These are phyloP conservation scores for Mechanitis mazaeus DNA, from an alignment of 2,888 invertebrate genomes.

Conservation along the genomic window DNA sequence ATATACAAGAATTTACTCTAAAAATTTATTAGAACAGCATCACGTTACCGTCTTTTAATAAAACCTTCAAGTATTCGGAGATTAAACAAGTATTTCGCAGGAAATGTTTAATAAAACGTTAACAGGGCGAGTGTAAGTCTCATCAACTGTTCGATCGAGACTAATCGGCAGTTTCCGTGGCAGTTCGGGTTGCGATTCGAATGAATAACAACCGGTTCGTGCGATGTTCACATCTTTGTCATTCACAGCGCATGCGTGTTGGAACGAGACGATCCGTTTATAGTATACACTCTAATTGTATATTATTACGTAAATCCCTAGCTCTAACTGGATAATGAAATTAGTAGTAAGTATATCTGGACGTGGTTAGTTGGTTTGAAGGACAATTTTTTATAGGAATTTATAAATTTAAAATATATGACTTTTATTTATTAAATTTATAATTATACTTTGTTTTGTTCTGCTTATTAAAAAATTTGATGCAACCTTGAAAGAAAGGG, in stretches of 20 bases:
- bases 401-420: not conserved
- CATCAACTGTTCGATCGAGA: constrained; percentile 56
- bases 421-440: not conserved
- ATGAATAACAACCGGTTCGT: constrained; percentile 29
- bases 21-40: constrained; percentile 30
- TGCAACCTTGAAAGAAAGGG: too few relatives aligned
- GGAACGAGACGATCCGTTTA: constrained; percentile 23
- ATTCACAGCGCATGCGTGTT: constrained; percentile 49
- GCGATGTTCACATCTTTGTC: constrained; percentile 43
- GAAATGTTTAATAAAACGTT: constrained; percentile 66
- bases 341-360: constrained; percentile 14
- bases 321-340: constrained; percentile 26
- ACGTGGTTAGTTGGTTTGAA: constrained; percentile 12
- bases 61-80: constrained; percentile 36
- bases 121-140: constrained; percentile 57
- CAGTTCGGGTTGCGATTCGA: constrained; percentile 36
- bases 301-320: constrained; percentile 23
- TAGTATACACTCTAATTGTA: constrained; percentile 16
- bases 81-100: constrained; percentile 51
- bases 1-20: constrained; percentile 10
- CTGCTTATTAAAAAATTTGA: too few relatives aligned
- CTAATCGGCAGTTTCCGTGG: constrained; percentile 61
- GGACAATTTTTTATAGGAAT: constrained; percentile 1
- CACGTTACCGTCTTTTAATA: constrained; percentile 42
- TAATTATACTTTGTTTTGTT: too few relatives aligned